phyloP scores from a whole-genome alignment of 1,140 invertebrate species.

The Rhyzopertha dominica region DNA sequence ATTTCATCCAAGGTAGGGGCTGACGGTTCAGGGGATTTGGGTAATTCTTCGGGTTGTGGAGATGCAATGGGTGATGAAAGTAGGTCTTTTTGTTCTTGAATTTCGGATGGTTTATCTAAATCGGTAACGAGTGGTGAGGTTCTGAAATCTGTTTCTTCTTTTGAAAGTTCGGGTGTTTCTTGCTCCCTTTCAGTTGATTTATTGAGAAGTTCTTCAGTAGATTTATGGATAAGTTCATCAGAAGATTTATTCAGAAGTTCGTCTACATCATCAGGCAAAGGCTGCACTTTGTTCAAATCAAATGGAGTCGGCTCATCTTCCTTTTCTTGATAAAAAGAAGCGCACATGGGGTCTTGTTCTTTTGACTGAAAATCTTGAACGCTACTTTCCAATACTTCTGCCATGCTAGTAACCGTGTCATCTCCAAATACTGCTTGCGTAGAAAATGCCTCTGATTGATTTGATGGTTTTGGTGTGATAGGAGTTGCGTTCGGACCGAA shows the following conservation, averaged over 20 bases:
- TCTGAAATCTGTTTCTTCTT: neutral
- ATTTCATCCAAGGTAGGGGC: neutral
- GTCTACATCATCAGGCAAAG: slow-evolving; percentile 54
- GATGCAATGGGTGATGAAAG: too few relatives aligned
- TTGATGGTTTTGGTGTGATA: slow-evolving; percentile 40
- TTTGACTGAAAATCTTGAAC: slow-evolving; percentile 26
- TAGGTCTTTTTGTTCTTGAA: slow-evolving; percentile 1
- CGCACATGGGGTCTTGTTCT: slow-evolving; percentile 61
- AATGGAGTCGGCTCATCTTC: slow-evolving; percentile 51
- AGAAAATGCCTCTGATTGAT: slow-evolving; percentile 50
- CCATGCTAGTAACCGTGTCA: slow-evolving; percentile 40
- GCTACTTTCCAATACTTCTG: too few relatives aligned
- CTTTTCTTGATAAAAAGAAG: slow-evolving; percentile 62
- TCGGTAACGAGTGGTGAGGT: slow-evolving; percentile 17
- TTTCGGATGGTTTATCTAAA: slow-evolving; percentile 28
- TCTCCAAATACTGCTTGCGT: slow-evolving; percentile 51
- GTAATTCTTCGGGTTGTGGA: neutral
- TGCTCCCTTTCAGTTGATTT: neutral
- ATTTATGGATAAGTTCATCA: too few relatives aligned
- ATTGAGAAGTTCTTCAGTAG: too few relatives aligned
- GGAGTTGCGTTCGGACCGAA: slow-evolving; percentile 38
- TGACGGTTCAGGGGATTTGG: slow-evolving; percentile 3
- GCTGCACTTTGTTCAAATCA: slow-evolving; percentile 61
- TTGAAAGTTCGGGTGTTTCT: neutral
- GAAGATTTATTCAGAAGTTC: slow-evolving; percentile 44